Conservation (phyloP, 2,888 invertebrate species). For the Disparrhopalites patrizii region DNA sequence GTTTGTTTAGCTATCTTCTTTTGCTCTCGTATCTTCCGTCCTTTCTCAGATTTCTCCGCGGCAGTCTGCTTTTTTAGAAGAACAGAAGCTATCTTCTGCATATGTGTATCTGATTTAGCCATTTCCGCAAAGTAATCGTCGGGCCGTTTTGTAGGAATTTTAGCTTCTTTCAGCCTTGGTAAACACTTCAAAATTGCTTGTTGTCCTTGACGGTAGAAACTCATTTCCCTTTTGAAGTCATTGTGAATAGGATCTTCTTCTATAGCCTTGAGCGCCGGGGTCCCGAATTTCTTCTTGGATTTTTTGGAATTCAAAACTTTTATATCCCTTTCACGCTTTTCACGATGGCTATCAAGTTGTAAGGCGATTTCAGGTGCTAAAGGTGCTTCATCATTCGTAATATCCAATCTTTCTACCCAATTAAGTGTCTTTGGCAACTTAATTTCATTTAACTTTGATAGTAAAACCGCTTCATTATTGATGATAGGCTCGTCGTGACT, state of each 20-base stretch:
- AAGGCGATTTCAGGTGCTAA: conserved; percentile 78
- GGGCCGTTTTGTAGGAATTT: conserved; percentile 76
- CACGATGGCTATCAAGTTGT: conserved; percentile 72
- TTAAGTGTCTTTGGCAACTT: conserved; percentile 33
- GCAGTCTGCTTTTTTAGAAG: conserved; percentile 78
- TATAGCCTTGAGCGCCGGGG: conserved; percentile 50
- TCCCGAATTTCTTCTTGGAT: conserved; percentile 49
- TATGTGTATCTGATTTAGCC: conserved; percentile 95
- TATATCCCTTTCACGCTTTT: conserved; percentile 62
- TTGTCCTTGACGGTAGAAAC: conserved; percentile 82
- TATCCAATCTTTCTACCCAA: conserved; percentile 83
- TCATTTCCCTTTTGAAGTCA: conserved; percentile 87
- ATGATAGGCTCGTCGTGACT: conserved; percentile 16
- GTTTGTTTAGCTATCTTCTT: conserved; percentile 90
- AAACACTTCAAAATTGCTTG: conserved; percentile 78
- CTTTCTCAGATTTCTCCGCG: conserved; percentile 82
- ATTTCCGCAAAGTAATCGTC: conserved; percentile 99
- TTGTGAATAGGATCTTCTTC: conserved; percentile 75
- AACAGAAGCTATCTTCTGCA: conserved; percentile 78
- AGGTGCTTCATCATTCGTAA: conserved; percentile 71
- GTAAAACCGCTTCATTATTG: conserved; percentile 36
- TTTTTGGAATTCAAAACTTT: conserved; percentile 64
- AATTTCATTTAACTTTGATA: conserved; percentile 49
- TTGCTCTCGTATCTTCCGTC: conserved; percentile 81
- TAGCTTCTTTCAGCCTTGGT: conserved; percentile 68